Base-by-base conservation (phyloP, 2,113 vertebrate species). In the Falco punctatus region DNA sequence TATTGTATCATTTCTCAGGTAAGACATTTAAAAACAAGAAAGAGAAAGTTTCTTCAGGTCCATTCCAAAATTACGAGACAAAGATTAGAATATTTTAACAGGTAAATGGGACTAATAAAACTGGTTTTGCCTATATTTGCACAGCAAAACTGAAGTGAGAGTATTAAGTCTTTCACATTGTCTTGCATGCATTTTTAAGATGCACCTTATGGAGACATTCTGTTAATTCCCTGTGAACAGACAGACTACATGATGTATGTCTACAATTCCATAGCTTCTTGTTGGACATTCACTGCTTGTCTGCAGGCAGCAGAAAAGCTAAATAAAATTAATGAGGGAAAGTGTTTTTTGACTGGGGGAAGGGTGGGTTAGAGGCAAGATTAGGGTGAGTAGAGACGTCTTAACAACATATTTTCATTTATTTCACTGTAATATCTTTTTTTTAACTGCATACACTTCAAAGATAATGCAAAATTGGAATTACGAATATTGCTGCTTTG, bases 381-480 rank as follows among this genome's bases (percentile, higher is more conserved):
- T 57, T 59, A 92, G 88, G 72, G 57, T 78, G 67, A 95, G 78
- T 13, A 91, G 74, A 95, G 62, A 54, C 30, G 86, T 95, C 80
- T 88, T 88, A 90, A 77, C 65, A 94, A 92, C 44, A 42, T 90
- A 93, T 95, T 97, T 97, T 94, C 91, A 95, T 97, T 95, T 96
- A 94, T 95, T 96, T 94, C 87, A 93, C 62, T 91, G 82, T 92
- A 94, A 85, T 95, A 48, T 95, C 22, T 58, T 88, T 93, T 95
- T 94, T 61, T 85, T 35, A 81, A 95, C 83, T 90, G 86, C 90
- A 91, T 96, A 72, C 75, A 96, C 96, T 97, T 98, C 98, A 98
- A 97, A 98, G 98, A 96, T 97, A 96, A 97, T 96, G 94, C 73
- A 82, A 95, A 97, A 97, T 75, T 96, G 96, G 78, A 97, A 96